phyloP scores from a whole-genome alignment of 2,113 vertebrate species.

The Menura novaehollandiae region DNA sequence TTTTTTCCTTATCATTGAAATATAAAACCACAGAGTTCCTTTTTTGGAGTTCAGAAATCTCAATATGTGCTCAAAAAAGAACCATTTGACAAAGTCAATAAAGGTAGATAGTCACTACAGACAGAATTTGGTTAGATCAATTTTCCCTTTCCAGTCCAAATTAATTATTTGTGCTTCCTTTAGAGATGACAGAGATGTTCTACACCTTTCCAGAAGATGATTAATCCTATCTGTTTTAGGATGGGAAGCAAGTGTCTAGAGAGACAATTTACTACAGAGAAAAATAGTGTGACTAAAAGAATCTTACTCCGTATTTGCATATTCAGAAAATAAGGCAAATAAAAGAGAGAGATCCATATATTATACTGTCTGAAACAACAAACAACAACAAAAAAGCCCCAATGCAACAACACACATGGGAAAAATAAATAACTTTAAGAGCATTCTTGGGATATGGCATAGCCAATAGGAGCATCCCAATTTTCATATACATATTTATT shows the following conservation, averaged over 20 bases:
- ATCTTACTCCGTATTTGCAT: neutral
- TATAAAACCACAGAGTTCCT: neutral
- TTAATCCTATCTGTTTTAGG: neutral
- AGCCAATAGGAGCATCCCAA: neutral
- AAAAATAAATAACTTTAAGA: neutral
- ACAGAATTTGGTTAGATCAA: neutral
- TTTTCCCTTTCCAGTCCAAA: neutral
- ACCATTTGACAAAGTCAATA: neutral
- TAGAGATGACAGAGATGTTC: neutral
- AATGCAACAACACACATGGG: neutral
- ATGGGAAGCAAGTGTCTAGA: neutral
- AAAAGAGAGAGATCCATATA: neutral
- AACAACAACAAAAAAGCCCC: neutral
- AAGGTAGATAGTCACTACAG: neutral
- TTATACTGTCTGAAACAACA: neutral
- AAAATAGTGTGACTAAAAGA: neutral
- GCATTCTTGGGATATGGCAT: neutral
- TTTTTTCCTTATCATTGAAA: neutral
- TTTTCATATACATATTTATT: conserved; percentile 6
- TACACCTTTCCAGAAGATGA: neutral
- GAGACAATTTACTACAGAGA: neutral
- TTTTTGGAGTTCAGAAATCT: neutral
- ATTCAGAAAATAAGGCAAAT: conserved; percentile 6
- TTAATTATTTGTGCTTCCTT: neutral
- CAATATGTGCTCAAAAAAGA: neutral